Conservation (phyloP, 2,113 vertebrate genomes). For the Felis chaus region DNA sequence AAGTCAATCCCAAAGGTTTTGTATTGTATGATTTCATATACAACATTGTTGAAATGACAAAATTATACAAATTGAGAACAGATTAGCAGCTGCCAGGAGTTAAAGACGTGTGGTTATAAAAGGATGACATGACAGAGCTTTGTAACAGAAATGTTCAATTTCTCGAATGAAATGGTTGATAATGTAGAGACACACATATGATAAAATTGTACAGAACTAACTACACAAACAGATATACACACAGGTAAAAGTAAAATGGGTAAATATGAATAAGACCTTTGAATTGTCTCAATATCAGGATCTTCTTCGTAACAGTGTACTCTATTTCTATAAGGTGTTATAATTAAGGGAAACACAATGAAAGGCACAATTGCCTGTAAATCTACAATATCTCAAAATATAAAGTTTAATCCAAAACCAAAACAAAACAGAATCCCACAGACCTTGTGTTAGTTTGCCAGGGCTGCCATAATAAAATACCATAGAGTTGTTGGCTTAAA, state of each 20-base stretch:
- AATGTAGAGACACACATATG: not conserved
- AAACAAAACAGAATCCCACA: not conserved
- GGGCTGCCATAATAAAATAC: not conserved
- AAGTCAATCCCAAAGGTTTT: not conserved
- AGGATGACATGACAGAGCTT: not conserved
- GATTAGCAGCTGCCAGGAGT: not conserved
- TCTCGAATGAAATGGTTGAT: not conserved
- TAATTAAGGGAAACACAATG: not conserved
- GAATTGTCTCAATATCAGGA: not conserved
- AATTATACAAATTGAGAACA: not conserved
- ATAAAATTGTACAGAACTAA: not conserved
- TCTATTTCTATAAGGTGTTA: not conserved
- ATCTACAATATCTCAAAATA: not conserved
- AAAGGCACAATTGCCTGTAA: not conserved
- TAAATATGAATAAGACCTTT: not conserved
- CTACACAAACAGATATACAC: not conserved
- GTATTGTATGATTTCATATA: not conserved
- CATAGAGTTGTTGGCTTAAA: not conserved
- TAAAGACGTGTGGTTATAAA: not conserved
- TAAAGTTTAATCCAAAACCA: not conserved
- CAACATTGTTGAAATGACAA: conserved; percentile 10
- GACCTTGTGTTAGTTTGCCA: not conserved
- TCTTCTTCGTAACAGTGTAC: not conserved
- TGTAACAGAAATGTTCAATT: not conserved
- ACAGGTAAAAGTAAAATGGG: not conserved